Conservation (phyloP, 2,113 vertebrate species). For the Agapornis roseicollis region DNA sequence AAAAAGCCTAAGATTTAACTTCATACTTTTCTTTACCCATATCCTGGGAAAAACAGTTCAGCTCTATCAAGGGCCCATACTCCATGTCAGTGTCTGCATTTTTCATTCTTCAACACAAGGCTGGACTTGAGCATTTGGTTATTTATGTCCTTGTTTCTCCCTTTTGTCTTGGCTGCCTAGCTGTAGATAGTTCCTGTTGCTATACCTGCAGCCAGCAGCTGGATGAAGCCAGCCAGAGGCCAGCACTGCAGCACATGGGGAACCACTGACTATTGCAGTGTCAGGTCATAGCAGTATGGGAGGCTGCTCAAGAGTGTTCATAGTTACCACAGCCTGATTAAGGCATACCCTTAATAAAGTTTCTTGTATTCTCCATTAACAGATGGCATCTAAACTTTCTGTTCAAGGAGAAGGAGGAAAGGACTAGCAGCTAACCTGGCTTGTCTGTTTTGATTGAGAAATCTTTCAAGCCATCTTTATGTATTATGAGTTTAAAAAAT, state of each 20-base stretch:
- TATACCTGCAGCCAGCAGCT: background rate
- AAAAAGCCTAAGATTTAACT: background rate
- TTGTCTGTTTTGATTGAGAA: background rate
- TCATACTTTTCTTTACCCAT: background rate
- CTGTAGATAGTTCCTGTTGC: background rate
- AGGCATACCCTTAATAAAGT: accelerated
- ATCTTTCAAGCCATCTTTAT: background rate
- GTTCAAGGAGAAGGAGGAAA: background rate
- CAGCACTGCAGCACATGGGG: background rate
- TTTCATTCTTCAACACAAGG: background rate
- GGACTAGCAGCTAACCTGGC: background rate
- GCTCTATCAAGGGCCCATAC: background rate
- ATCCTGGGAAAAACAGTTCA: background rate
- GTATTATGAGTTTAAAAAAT: background rate
- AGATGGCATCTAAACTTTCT: background rate
- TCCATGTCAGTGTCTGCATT: background rate
- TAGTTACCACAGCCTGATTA: background rate
- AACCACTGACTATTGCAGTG: accelerated
- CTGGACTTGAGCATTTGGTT: background rate
- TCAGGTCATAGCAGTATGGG: background rate
- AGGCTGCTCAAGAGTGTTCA: accelerated
- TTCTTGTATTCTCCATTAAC: background rate
- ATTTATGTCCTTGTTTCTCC: background rate
- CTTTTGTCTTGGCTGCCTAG: background rate
- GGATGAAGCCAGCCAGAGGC: background rate